phyloP scores from a whole-genome alignment of 2,888 invertebrate species.

The Phyto melanocephala region DNA sequence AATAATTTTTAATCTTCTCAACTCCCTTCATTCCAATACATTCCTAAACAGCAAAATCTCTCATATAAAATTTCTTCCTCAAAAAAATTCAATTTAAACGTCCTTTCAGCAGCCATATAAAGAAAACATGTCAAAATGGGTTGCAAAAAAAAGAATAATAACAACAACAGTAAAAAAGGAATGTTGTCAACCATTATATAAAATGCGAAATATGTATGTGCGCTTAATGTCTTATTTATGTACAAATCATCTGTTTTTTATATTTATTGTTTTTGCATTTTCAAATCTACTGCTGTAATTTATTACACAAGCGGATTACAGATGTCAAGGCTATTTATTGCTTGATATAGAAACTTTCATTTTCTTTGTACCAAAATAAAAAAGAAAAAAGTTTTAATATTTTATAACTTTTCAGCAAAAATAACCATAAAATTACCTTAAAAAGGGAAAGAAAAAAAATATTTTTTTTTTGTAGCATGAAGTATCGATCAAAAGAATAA shows the following conservation, averaged over 20 bases:
- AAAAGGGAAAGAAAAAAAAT: not conserved
- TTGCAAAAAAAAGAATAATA: not conserved
- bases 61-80: too few species aligned
- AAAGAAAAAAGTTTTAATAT: not conserved
- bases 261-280: not conserved
- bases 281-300: not conserved
- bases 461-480: not conserved
- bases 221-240: slow-evolving; percentile 26
- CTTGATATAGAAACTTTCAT: slow-evolving; percentile 1
- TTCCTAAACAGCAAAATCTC: too few species aligned
- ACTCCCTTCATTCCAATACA: too few species aligned
- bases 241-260: not conserved
- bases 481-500: not conserved
- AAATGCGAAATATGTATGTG: not conserved
- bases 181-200: not conserved
- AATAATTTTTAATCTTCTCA: too few species aligned
- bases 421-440: not conserved
- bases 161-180: not conserved
- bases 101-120: not conserved
- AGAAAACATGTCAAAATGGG: not conserved
- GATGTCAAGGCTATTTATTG: slow-evolving; percentile 37
- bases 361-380: not conserved
- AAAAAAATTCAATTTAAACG: not conserved
- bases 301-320: slow-evolving; percentile 28
- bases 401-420: slow-evolving; percentile 13